These are phyloP conservation scores for Azorinus chamasolen DNA, from an alignment of 2,888 invertebrate genomes.

Conservation along the genomic window DNA sequence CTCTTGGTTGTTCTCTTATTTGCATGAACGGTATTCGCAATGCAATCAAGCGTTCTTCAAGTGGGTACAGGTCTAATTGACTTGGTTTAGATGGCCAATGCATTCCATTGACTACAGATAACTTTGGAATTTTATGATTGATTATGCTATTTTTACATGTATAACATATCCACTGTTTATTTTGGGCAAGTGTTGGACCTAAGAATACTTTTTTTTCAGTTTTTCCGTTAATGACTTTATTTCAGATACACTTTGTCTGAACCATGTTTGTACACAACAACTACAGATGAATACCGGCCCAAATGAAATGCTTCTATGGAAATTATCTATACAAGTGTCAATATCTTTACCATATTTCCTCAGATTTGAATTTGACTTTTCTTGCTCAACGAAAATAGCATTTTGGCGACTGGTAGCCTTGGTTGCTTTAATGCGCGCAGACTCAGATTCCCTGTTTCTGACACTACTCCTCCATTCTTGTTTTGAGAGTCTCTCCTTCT, in stretches of 20 bases:
- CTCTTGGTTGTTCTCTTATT: constrained; percentile 29
- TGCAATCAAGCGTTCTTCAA: constrained; percentile 56
- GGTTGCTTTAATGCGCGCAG: no score
- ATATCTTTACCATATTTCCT: constrained; percentile 8
- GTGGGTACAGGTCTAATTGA: constrained; percentile 44
- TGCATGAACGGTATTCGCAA: constrained; percentile 62
- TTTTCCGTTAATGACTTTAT: not conserved
- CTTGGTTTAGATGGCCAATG: constrained; percentile 47
- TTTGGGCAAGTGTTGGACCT: constrained; percentile 24
- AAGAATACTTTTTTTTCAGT: constrained; percentile 22
- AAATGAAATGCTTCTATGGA: not conserved
- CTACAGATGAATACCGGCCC: not conserved
- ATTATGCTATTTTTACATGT: constrained; percentile 34
- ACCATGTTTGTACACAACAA: constrained; percentile 16
- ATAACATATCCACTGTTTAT: constrained; percentile 33
- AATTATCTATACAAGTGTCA: constrained; percentile 1
- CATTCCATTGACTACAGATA: constrained; percentile 31
- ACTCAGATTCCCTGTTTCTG: not conserved
- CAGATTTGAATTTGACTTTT: no score
- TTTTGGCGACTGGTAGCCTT: no score
- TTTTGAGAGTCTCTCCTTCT: constrained; percentile 8
- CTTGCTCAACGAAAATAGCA: no score
- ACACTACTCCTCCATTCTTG: not conserved
- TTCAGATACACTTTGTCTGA: constrained; percentile 8
- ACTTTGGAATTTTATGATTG: constrained; percentile 28